Conservation (phyloP, 2,888 invertebrate species). For the Quadroppia sp. region DNA sequence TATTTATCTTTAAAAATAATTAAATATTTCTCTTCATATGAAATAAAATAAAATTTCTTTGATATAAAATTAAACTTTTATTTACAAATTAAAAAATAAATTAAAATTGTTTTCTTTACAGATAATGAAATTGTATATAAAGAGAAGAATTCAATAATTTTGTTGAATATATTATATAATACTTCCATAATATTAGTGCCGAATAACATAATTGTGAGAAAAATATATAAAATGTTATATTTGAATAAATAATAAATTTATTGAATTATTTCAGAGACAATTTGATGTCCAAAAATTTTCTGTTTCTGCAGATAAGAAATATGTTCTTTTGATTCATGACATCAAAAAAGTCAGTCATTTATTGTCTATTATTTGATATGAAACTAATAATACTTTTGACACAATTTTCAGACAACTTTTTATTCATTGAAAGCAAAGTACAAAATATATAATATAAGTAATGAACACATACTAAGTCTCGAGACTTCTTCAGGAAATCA, state of each 20-base stretch:
- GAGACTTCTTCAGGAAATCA: conserved; percentile 25
- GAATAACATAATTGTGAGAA: conserved; percentile 52
- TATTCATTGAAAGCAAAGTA: conserved; percentile 52
- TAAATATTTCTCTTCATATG: too few relatives aligned
- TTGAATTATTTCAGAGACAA: conserved; percentile 50
- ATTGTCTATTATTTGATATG: neutral
- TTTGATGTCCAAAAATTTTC: conserved; percentile 50
- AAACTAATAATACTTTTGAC: neutral
- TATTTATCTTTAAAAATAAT: too few relatives aligned
- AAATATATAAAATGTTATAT: neutral
- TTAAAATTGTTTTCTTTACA: conserved; percentile 18
- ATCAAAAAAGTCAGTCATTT: conserved; percentile 46
- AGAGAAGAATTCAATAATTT: conserved; percentile 27
- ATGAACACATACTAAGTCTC: conserved; percentile 43
- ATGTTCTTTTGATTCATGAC: conserved; percentile 51
- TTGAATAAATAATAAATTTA: neutral
- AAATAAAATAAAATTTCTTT: too few relatives aligned
- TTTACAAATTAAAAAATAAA: too few relatives aligned
- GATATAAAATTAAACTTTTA: too few relatives aligned
- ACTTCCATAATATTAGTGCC: conserved; percentile 49
- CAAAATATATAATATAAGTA: conserved; percentile 49
- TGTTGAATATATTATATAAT: conserved; percentile 38
- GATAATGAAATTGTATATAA: conserved; percentile 39
- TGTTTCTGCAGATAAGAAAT: conserved; percentile 52
- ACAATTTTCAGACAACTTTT: conserved; percentile 51